Evolutionary conservation across 2,797 vertebrate species (phyloP), one percentile per base, ranked within the genome.

Genomic region (Takifugu ocellatus): DNA sequence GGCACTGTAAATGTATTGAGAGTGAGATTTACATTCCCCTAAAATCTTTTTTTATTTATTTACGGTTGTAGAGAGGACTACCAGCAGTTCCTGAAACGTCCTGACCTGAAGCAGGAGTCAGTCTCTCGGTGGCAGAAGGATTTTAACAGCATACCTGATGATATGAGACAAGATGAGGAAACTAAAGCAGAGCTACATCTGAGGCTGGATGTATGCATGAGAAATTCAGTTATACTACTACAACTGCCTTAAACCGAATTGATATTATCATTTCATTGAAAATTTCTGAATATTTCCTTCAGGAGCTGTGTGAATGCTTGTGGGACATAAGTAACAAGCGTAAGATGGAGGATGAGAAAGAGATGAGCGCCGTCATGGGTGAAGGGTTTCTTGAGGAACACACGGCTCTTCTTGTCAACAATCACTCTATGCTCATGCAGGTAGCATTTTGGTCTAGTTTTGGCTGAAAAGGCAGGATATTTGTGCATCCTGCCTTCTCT

Each of bases 31-130:
- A 33, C 31, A 33, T 33, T 33, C 31, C 31, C 8, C 2, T 1
- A 1, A 1, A 33, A 33, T 9, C 3, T 29, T 33, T 33, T 33
- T 33, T 31, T 1, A 9, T 31, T 33, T 33, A 33, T 33, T 10
- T 33, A 10, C 10, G 31, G 31, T 10, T 33, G 31, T 39, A 39
- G 36, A 14, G 3, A 39, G 12, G 14, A 39, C 11, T 92, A 78
- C 67, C 89, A 90, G 60, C 90, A 92, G 49, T 94, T 86, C 74
- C 75, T 99, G 51, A 78, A 67, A 26, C 88, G 88, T 42, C 94
- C 94, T 1, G 94, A 98, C 74, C 82, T 91, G 69, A 98, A 92
- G 72, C 95, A 98, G 83, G 91, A 93, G 52, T 91, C 94, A 72
- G 91, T 99, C 25, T 84, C 87, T 73, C 91, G 90, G 12, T 98